Evolutionary conservation across 1,140 invertebrate genomes (phyloP), one percentile per base, ranked within the genome.

Genomic region (Zaprionus lachaisei): DNA sequence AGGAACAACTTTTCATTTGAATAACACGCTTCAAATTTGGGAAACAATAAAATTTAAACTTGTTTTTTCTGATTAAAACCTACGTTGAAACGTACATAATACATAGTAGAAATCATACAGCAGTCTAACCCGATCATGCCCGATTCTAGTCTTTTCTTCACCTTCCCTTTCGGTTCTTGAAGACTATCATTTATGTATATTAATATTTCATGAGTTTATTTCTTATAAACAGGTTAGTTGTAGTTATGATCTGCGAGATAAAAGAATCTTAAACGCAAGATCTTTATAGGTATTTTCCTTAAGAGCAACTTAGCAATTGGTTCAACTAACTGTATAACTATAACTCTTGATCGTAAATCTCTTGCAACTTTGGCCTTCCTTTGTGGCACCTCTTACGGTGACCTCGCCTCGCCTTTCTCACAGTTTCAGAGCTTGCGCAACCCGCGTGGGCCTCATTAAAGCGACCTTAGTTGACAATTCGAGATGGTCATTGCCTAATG

Each of bases 401-500:
- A 61, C 38, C 58, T 61, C 28, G 11, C 1, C 5, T 24, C 62
- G 41, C 81, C 61, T 81, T 76, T 81, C 78, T 61, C 77, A 83
- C 44, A 55, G n/a, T 26, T 63, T 24, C 72, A 9, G 12, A 28
- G 44, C 61, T 80, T 81, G 47, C 78, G 77, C 67, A 83, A 69
- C 38, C 34, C 57, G 49, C 62, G 54, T 65, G 77, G 82, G 73
- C 73, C 82, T 75, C 82, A 85, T 85, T 85, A 70, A 85, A 72
- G 67, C 72, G 74, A 85, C 63, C 79, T 73, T 37, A 66, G 83
- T 82, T 86, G 83, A 86, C 83, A 85, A 79, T 67, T 69, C 60
- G 67, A 24, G 79, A 63, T 69, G 74, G 38, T 22, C 22, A 70
- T 64, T 77, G 69, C 64, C 83, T 79, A 80, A 86, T 77, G 77